A percentile compares a stretch with the other conserved stretches of the same genome.
Evolutionary conservation across 2,888 invertebrate species (phyloP).

Genomic region (Anticlea derivata): DNA sequence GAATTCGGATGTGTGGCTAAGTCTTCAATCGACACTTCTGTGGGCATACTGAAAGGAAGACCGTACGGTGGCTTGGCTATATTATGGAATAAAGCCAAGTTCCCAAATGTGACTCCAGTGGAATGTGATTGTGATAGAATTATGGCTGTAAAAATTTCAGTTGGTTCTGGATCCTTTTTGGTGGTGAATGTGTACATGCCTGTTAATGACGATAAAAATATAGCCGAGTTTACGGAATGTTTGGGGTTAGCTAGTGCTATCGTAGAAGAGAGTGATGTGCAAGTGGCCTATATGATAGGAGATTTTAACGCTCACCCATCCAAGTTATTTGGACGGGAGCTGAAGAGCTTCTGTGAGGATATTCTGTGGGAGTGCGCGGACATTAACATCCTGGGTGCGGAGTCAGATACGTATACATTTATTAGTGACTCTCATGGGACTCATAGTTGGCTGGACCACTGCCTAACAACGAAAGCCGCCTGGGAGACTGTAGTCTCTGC

Average conservation of each 20-base stretch:
- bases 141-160: conserved; percentile 3
- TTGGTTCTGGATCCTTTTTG: conserved; percentile 1
- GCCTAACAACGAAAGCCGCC: conserved; percentile 8
- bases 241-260: conserved; percentile 6
- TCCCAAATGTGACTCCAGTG: neutral
- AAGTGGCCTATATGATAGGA: conserved; percentile 15
- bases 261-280: conserved; percentile 11
- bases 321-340: neutral
- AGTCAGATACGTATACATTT: conserved; percentile 9
- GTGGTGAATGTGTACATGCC: conserved; percentile 18
- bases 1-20: conserved; percentile 2
- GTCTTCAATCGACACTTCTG: neutral
- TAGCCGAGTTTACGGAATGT: conserved; percentile 9
- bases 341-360: conserved; percentile 6
- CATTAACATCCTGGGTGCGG: conserved; percentile 2
- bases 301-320: too few species aligned
- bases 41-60: conserved; percentile 1
- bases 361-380: conserved; percentile 11
- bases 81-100: conserved; percentile 7
- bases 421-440: conserved; percentile 3
- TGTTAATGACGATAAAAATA: conserved; percentile 2
- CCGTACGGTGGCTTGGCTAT: conserved; percentile 10
- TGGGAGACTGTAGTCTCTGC: conserved; percentile 7
- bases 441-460: conserved; percentile 16
- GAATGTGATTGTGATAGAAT: conserved; percentile 6